Evolutionary conservation across 2,888 invertebrate species (phyloP).

Genomic region (Stegophylla sp.): DNA sequence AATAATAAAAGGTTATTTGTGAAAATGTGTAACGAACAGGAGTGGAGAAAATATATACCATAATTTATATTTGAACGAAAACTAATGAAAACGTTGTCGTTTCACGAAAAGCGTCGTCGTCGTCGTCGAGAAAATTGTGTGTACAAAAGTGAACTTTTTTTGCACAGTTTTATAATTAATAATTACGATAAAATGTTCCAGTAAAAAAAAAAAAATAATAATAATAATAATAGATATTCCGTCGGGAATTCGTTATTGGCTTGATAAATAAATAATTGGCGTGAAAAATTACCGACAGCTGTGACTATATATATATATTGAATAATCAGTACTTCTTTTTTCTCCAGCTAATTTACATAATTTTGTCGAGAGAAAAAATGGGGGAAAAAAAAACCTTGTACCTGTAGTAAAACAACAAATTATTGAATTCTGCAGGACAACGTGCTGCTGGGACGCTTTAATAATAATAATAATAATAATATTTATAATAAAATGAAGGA

Average conservation of each 20-base stretch:
- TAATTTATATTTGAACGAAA: too few species aligned
- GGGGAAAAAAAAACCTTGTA: not conserved
- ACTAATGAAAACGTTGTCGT: not conserved
- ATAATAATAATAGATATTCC: not conserved
- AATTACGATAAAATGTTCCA: constrained; percentile 13
- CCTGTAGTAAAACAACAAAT: not conserved
- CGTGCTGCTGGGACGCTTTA: too few species aligned
- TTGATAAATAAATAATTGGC: constrained; percentile 1
- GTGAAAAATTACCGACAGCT: not conserved
- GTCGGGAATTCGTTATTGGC: not conserved
- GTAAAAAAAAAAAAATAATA: too few species aligned
- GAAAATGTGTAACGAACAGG: too few species aligned
- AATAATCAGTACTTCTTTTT: too few species aligned
- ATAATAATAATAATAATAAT: too few species aligned
- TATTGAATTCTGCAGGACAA: too few species aligned
- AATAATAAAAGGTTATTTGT: too few species aligned
- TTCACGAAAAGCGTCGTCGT: not conserved
- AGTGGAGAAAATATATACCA: too few species aligned
- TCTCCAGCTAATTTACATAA: not conserved
- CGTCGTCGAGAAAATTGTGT: not conserved
- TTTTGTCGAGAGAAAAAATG: not conserved
- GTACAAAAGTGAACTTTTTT: constrained; percentile 5
- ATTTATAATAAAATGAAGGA: too few species aligned
- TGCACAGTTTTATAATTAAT: constrained; percentile 31
- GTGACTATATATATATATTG: not conserved